Evolutionary conservation across 2,797 vertebrate genomes (phyloP).

Genomic region (Okamejei kenojei): DNA sequence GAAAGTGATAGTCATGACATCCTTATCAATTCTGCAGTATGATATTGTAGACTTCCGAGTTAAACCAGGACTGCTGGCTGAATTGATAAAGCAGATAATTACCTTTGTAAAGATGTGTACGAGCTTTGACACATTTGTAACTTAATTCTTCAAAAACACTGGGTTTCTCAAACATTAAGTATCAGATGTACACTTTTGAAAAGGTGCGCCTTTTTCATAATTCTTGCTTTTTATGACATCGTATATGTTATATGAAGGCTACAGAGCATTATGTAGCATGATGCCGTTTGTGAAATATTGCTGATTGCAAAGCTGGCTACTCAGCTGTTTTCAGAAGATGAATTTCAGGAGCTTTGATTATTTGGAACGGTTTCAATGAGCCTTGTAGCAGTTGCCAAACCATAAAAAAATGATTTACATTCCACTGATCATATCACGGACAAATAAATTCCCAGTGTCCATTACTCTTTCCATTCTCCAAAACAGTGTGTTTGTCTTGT

Average conservation of each 20-base stretch:
- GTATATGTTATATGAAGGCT: neutral
- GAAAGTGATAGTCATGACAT: neutral
- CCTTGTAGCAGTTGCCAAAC: neutral
- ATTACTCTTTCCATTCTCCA: neutral
- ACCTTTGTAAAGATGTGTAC: neutral
- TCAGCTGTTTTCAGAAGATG: neutral
- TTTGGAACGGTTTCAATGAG: neutral
- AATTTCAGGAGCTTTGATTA: neutral
- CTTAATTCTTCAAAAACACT: neutral
- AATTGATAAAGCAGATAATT: neutral
- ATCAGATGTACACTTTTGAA: neutral
- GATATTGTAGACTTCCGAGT: neutral
- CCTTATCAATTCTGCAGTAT: neutral
- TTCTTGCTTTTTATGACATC: neutral
- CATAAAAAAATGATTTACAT: constrained; percentile 2
- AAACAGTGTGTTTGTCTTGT: neutral
- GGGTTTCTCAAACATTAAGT: neutral
- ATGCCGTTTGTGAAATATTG: neutral
- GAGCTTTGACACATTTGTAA: neutral
- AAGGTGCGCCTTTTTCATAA: neutral
- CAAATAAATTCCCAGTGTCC: neutral
- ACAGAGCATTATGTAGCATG: neutral
- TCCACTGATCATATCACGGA: neutral
- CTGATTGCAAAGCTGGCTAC: neutral
- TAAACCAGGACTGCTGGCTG: neutral